These are phyloP conservation scores for Helobdella robusta DNA, from an alignment of 2,888 invertebrate species.

Conservation along the genomic window DNA sequence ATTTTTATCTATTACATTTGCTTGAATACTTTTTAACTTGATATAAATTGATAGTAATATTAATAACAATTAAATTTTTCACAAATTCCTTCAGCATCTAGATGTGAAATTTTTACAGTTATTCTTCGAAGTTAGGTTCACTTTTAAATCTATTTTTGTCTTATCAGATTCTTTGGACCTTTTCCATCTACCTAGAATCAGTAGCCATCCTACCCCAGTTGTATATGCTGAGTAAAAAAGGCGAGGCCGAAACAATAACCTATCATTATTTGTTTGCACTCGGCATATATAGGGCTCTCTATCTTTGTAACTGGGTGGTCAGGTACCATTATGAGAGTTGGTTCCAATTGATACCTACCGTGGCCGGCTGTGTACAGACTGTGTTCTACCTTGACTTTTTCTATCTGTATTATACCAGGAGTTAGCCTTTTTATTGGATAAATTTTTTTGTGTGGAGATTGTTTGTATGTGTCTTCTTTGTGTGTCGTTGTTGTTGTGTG, in stretches of 20 bases:
- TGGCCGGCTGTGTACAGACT: conserved; percentile 93
- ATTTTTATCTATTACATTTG: too few relatives aligned
- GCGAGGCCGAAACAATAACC: conserved; percentile 95
- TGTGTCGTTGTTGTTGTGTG: too few relatives aligned
- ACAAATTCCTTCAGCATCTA: too few relatives aligned
- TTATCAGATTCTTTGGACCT: conserved; percentile 84
- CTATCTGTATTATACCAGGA: conserved; percentile 98
- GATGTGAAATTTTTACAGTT: too few relatives aligned
- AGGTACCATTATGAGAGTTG: conserved; percentile 81
- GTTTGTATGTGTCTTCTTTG: too few relatives aligned
- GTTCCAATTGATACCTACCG: conserved; percentile 90
- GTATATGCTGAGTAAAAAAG: conserved; percentile 85
- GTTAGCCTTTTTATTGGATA: conserved; percentile 50
- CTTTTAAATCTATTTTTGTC: too few relatives aligned
- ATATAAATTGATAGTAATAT: too few relatives aligned
- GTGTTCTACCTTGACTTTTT: conserved; percentile 99
- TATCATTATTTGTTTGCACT: conserved; percentile 53
- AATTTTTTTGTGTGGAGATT: too few relatives aligned
- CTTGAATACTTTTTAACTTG: too few relatives aligned
- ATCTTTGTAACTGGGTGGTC: conserved; percentile 82
- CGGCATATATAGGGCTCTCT: conserved; percentile 61
- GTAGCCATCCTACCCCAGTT: conserved; percentile 96
- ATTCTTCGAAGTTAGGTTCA: too few relatives aligned
- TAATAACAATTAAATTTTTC: too few relatives aligned
- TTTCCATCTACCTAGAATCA: conserved; percentile 96